Evolutionary conservation across 1,140 invertebrate genomes (phyloP).

Genomic region (Formica exsecta): DNA sequence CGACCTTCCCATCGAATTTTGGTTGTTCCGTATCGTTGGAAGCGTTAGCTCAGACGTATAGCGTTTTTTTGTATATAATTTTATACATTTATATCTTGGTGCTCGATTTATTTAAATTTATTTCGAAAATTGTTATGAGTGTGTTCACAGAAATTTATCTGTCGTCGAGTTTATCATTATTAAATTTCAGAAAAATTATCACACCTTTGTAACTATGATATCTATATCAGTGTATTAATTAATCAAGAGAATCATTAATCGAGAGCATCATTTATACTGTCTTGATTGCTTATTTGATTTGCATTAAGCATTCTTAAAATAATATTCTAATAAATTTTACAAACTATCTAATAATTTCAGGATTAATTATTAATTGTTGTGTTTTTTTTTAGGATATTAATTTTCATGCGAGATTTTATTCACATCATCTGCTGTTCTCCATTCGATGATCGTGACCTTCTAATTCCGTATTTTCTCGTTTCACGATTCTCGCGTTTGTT

Average conservation of each 20-base stretch:
- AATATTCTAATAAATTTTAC: neutral
- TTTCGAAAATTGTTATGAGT: neutral
- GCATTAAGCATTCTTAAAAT: neutral
- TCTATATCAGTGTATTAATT: neutral
- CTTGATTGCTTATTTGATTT: neutral
- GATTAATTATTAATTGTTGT: neutral
- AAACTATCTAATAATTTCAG: neutral
- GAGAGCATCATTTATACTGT: neutral
- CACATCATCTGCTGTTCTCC: neutral
- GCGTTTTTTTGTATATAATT: neutral
- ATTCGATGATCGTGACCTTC: constrained; percentile 28
- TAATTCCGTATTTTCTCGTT: constrained; percentile 22
- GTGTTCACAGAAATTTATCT: neutral
- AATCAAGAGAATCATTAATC: neutral
- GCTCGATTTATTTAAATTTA: neutral
- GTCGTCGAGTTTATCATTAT: too few relatives aligned
- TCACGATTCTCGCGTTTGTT: constrained; percentile 52
- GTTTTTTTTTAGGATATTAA: neutral
- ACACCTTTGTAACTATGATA: neutral
- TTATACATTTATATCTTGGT: neutral
- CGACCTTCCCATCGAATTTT: constrained; percentile 4
- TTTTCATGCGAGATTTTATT: neutral
- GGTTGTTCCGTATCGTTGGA: neutral
- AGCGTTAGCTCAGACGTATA: neutral
- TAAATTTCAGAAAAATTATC: too few relatives aligned